These are phyloP conservation scores for Hirtodrosophila alboralis DNA, from an alignment of 2,888 invertebrate species.

Conservation along the genomic window DNA sequence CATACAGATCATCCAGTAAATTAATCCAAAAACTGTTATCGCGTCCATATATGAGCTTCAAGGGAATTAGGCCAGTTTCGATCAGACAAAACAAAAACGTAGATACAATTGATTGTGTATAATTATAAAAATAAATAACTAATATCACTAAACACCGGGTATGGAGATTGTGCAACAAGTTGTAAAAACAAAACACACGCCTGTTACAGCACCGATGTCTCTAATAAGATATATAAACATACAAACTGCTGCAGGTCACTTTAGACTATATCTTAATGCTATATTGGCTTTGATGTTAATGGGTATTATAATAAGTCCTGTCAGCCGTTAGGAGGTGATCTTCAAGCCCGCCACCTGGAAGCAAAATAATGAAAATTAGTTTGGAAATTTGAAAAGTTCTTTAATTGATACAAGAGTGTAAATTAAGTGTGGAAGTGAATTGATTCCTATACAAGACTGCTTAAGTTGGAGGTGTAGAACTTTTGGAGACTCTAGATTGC, in stretches of 20 bases:
- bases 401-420: no score
- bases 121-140: constrained; percentile 56
- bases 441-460: no score
- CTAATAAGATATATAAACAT: constrained; percentile 49
- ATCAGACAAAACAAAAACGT: constrained; percentile 53
- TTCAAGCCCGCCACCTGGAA: constrained; percentile 70
- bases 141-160: constrained; percentile 77
- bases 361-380: constrained; percentile 16
- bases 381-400: background rate
- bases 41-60: constrained; percentile 69
- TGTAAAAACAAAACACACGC: constrained; percentile 50
- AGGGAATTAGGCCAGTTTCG: constrained; percentile 37
- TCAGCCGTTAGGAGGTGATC: constrained; percentile 24
- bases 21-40: constrained; percentile 69
- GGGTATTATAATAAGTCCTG: constrained; percentile 8
- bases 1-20: constrained; percentile 87
- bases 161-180: constrained; percentile 55
- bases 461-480: no score
- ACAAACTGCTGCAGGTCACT: constrained; percentile 61
- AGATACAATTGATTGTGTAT: constrained; percentile 21
- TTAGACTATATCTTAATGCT: constrained; percentile 45
- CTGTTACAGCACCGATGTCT: constrained; percentile 69
- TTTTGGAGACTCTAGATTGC: no score
- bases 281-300: constrained; percentile 32
- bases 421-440: no score